A percentile compares a stretch with the other conserved stretches of the same genome.
phyloP scores from a whole-genome alignment of 2,888 invertebrate genomes.

The Pollenia labialis region DNA sequence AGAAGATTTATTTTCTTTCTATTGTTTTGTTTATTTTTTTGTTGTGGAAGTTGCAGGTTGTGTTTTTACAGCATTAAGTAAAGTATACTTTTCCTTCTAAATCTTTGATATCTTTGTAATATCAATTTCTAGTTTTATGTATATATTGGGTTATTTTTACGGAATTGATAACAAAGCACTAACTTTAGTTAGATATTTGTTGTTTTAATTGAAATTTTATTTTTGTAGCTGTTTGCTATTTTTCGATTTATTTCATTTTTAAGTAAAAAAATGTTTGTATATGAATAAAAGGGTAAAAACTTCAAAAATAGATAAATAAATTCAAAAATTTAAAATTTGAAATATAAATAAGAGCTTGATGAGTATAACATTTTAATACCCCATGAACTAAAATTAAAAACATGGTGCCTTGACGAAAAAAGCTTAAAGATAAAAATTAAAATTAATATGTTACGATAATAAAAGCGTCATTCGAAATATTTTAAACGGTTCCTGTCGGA shows the following conservation, averaged over 20 bases:
- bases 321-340: too few relatives aligned
- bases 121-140: not conserved
- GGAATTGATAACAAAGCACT: constrained; percentile 27
- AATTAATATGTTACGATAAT: too few relatives aligned
- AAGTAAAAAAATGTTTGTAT: not conserved
- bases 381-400: too few relatives aligned
- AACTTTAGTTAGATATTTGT: constrained; percentile 9
- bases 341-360: too few relatives aligned
- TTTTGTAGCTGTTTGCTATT: not conserved
- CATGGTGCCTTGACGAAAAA: too few relatives aligned
- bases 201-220: constrained; percentile 6
- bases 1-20: constrained; percentile 25
- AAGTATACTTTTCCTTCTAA: constrained; percentile 15
- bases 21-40: too few relatives aligned
- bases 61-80: constrained; percentile 15
- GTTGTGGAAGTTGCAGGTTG: not conserved
- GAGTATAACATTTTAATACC: too few relatives aligned
- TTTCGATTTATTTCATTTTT: constrained; percentile 15
- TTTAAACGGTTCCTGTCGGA: too few relatives aligned
- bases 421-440: too few relatives aligned
- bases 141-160: not conserved
- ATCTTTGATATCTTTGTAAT: not conserved
- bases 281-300: not conserved
- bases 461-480: too few relatives aligned
- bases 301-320: not conserved